Conservation (phyloP, 2,888 invertebrate species). For the Aricia artaxerxes region DNA sequence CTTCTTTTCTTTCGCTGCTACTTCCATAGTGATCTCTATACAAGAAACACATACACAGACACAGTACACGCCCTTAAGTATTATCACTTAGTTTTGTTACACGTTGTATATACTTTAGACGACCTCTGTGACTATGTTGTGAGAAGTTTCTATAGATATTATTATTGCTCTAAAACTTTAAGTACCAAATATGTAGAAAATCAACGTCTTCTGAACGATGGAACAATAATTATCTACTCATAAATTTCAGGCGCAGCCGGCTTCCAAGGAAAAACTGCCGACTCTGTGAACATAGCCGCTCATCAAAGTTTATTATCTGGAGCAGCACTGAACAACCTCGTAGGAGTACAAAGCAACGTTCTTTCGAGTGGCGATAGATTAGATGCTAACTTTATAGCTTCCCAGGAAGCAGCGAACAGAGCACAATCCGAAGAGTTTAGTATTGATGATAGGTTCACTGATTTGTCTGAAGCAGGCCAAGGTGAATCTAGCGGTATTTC, state of each 20-base stretch:
- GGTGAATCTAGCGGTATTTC: conserved; percentile 43
- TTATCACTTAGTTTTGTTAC: too few species aligned
- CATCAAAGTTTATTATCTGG: conserved; percentile 73
- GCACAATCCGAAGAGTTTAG: conserved; percentile 40
- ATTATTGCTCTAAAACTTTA: too few species aligned
- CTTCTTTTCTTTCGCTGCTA: too few species aligned
- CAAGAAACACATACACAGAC: too few species aligned
- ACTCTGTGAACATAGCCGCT: conserved; percentile 71
- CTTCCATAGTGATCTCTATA: too few species aligned
- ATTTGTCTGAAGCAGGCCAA: conserved; percentile 39
- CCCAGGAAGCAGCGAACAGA: conserved; percentile 59
- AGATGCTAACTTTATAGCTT: conserved; percentile 66
- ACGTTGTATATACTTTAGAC: too few species aligned
- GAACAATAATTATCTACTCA: neutral
- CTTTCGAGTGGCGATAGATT: conserved; percentile 59
- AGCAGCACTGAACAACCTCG: conserved; percentile 67
- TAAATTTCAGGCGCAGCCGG: conserved; percentile 63
- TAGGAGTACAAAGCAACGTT: conserved; percentile 70
- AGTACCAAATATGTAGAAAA: too few species aligned
- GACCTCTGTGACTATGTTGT: too few species aligned
- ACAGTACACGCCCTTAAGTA: too few species aligned
- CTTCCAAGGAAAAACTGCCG: conserved; percentile 72
- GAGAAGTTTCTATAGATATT: too few species aligned
- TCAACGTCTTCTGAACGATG: neutral
- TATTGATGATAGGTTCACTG: conserved; percentile 37